phyloP scores from a whole-genome alignment of 2,888 invertebrate species.

The Eupsilia transversa region DNA sequence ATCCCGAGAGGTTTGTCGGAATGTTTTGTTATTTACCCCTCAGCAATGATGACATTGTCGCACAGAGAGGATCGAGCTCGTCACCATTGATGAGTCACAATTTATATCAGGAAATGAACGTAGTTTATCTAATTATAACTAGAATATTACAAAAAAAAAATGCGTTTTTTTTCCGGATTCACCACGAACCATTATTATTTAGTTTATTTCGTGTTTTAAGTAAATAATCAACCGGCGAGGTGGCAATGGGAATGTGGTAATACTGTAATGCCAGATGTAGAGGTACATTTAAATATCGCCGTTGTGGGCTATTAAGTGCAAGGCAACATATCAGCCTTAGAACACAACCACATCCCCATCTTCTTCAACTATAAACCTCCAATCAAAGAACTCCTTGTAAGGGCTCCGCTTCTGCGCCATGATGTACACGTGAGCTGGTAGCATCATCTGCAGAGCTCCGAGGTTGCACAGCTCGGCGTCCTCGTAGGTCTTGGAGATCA shows the following conservation, averaged over 20 bases:
- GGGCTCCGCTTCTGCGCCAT: conserved; percentile 84
- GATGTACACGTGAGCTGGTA: conserved; percentile 80
- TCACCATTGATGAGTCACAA: conserved; percentile 22
- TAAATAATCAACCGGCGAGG: neutral
- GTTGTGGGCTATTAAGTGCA: neutral
- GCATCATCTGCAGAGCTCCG: conserved; percentile 84
- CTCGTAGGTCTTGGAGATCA: conserved; percentile 81
- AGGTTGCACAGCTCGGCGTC: conserved; percentile 87
- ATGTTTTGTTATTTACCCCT: conserved; percentile 40
- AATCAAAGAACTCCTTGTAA: conserved; percentile 84
- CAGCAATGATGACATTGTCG: conserved; percentile 18
- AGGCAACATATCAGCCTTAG: neutral
- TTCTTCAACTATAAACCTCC: conserved; percentile 76
- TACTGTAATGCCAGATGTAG: too few relatives aligned
- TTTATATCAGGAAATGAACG: conserved; percentile 4
- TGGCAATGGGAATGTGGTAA: neutral
- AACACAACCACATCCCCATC: neutral
- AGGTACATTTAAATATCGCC: neutral
- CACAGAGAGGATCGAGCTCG: neutral
- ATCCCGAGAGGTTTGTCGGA: conserved; percentile 30
- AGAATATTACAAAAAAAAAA: neutral
- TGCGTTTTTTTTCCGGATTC: neutral
- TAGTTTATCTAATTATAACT: neutral
- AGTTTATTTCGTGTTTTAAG: neutral
- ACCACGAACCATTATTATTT: too few relatives aligned